These are phyloP conservation scores for Fopius arisanus DNA, from an alignment of 1,140 invertebrate genomes.

Conservation along the genomic window DNA sequence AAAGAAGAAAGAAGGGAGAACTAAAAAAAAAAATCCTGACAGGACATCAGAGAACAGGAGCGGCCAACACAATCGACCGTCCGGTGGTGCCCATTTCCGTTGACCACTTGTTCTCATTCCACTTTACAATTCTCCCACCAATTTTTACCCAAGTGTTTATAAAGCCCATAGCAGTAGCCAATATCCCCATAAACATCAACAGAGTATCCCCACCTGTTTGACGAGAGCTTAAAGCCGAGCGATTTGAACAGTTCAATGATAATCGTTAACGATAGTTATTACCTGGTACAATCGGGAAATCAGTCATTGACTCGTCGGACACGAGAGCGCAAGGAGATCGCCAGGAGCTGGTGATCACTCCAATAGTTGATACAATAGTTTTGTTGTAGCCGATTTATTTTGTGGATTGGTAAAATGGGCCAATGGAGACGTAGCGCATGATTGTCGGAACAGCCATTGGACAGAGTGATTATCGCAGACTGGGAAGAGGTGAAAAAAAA, in stretches of 20 bases:
- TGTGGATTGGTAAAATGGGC: not conserved
- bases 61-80: not conserved
- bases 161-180: not conserved
- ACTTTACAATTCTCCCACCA: not conserved
- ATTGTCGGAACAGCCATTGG: not conserved
- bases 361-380: too few relatives aligned
- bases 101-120: not conserved
- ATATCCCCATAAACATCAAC: not conserved
- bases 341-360: not conserved
- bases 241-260: not conserved
- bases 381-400: constrained; percentile 4
- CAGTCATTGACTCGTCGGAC: constrained; percentile 24
- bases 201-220: not conserved
- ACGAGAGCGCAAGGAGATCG: not conserved
- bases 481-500: not conserved
- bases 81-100: not conserved
- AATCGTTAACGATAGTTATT: not conserved
- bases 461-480: not conserved
- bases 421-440: constrained; percentile 19
- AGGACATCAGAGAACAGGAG: not conserved
- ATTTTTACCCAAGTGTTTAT: not conserved
- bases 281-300: not conserved
- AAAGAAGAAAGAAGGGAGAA: not conserved
- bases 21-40: too few relatives aligned
- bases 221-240: not conserved